Evolutionary conservation across 2,888 invertebrate species (phyloP), one percentile per base, ranked within the genome.

Genomic region (Allacma fusca): DNA sequence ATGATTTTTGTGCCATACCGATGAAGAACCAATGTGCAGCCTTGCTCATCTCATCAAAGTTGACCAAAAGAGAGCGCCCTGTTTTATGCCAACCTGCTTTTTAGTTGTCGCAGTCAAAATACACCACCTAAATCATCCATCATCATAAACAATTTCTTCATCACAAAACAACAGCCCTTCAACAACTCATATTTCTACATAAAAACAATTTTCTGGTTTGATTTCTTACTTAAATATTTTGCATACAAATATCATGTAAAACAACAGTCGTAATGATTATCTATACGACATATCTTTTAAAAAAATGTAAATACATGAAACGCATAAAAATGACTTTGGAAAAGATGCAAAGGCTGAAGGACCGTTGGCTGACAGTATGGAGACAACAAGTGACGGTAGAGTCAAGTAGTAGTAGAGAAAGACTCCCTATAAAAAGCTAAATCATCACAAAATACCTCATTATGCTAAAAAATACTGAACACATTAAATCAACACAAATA

Each of bases 341-440:
- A 57, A 57, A 62, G 23, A 62, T 12, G 62, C 57, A 57, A 57
- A 5, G 23, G 62, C 21, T 24, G 24, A 62, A 21, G 21, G 62
- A 21, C 62, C 23, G 34, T 13, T 62, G 62, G 23, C 24, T 62
- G 62, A 62, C n/a, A 12, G 62, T 24, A 24, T 21, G 62, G 62
- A 62, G 62, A 62, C 23, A 24, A 21, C 23, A 62, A 62, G 21
- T 62, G 12, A 12, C 62, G 57, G 21, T 16, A 62, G n/a, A 21
- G 21, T 62, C 62, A 21, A 21, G 24, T 24, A 12, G 62, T 12
- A 62, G 23, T 21, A 62, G 62, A 62, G 62, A 62, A 62, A 21
- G 23, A 34, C 34, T 34, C 62, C 62, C 62, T 62, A 62, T 62
- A 62, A 62, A 62, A 62, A 62, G 19, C 62, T 62, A 24, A 19